A percentile compares a stretch with the other conserved stretches of the same genome.
These are phyloP conservation scores for Pheosia gnoma DNA, from an alignment of 2,888 invertebrate genomes.

Conservation along the genomic window DNA sequence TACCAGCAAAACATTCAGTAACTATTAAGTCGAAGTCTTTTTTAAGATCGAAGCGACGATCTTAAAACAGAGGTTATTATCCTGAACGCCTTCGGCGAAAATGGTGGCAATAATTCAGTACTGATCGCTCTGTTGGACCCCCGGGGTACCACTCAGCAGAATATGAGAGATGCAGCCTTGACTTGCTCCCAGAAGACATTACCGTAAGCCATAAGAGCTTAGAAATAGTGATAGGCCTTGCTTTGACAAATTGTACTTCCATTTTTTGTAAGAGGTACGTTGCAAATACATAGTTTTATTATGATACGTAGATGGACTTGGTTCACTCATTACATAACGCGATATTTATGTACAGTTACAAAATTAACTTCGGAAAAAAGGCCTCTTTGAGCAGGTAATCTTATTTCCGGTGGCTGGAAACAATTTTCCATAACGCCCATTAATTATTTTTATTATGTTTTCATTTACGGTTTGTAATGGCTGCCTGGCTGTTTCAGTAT, in stretches of 20 bases:
- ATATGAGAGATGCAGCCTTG: constrained; percentile 24
- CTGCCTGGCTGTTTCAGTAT: neutral
- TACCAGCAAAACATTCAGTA: no score
- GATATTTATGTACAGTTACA: no score
- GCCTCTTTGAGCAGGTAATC: neutral
- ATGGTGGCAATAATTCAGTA: neutral
- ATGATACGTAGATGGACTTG: no score
- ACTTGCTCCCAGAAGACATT: neutral
- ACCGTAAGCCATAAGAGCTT: neutral
- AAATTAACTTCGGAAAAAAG: neutral
- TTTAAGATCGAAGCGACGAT: neutral
- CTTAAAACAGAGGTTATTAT: neutral
- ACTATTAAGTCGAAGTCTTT: no score
- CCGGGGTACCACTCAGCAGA: constrained; percentile 23
- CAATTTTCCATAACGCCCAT: constrained; percentile 6
- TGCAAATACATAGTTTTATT: no score
- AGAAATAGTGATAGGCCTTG: neutral
- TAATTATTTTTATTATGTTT: constrained; percentile 4
- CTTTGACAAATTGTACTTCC: neutral
- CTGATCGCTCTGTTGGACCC: neutral
- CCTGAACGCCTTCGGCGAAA: neutral
- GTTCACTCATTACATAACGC: no score
- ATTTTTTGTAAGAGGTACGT: neutral
- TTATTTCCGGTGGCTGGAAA: constrained; percentile 7
- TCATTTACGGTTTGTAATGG: constrained; percentile 3